phyloP scores from a whole-genome alignment of 2,797 vertebrate species.

The Pseudochirops cupreus region DNA sequence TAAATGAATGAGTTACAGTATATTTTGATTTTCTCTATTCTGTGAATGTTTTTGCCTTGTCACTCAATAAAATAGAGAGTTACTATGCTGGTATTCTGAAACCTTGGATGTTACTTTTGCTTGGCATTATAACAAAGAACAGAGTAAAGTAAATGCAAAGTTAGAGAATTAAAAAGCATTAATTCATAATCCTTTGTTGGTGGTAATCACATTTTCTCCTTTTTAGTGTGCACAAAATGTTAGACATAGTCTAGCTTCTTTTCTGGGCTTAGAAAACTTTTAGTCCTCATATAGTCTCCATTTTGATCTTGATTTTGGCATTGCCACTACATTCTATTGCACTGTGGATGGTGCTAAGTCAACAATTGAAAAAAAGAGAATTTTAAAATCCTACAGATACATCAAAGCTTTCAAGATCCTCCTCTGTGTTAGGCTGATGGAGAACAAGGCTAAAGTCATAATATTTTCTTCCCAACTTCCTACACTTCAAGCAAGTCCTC shows the following conservation, averaged over 20 bases:
- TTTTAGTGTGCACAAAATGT: background rate
- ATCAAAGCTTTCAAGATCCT: background rate
- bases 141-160: background rate
- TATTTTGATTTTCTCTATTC: no score
- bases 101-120: no score
- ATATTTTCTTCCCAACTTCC: background rate
- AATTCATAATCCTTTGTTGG: background rate
- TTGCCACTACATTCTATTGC: background rate
- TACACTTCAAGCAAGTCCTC: background rate
- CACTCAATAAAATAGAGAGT: no score
- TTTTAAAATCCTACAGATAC: background rate
- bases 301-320: background rate
- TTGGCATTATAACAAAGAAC: background rate
- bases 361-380: background rate
- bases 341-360: background rate
- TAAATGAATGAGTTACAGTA: no score
- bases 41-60: no score
- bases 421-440: background rate
- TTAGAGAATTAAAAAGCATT: background rate
- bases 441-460: background rate
- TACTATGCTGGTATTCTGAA: no score
- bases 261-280: background rate
- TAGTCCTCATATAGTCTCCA: background rate
- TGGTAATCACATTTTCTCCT: background rate
- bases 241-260: background rate